Evolutionary conservation across 2,797 vertebrate genomes (phyloP).

Genomic region (Tauraco hartlaubi): DNA sequence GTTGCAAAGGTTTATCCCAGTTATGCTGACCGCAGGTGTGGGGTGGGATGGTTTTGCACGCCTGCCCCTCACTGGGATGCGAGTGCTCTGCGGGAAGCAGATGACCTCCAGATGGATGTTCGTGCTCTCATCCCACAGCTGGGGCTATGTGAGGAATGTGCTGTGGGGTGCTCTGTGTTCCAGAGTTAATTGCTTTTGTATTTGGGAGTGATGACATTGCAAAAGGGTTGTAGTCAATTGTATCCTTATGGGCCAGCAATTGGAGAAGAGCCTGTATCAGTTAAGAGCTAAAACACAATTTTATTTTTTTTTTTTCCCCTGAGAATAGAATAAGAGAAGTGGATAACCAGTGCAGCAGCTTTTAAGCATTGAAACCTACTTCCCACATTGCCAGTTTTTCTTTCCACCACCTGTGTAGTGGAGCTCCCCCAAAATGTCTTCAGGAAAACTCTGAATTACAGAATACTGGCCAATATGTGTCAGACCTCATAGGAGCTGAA

Average conservation of each 20-base stretch:
- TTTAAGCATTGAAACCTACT: background rate
- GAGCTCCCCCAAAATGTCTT: background rate
- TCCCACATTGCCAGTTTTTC: background rate
- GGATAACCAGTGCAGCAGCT: background rate
- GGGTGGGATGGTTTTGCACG: background rate
- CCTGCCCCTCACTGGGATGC: rapidly evolving
- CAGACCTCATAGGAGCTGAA: background rate
- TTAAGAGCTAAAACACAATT: background rate
- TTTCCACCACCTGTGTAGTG: background rate
- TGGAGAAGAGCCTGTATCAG: background rate
- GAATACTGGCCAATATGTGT: background rate
- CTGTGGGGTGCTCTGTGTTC: background rate
- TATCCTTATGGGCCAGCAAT: background rate
- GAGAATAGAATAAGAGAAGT: background rate
- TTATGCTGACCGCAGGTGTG: background rate
- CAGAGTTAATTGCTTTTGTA: slow-evolving; percentile 36
- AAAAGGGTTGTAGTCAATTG: background rate
- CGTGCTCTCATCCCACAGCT: background rate
- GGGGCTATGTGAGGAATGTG: background rate
- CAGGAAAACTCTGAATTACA: background rate
- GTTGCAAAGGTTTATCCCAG: background rate
- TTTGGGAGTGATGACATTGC: background rate
- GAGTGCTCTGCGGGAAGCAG: rapidly evolving
- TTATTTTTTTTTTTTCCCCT: rapidly evolving
- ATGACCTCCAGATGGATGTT: background rate